These are phyloP conservation scores for Papilio helenus DNA, from an alignment of 1,140 invertebrate species.

Conservation along the genomic window DNA sequence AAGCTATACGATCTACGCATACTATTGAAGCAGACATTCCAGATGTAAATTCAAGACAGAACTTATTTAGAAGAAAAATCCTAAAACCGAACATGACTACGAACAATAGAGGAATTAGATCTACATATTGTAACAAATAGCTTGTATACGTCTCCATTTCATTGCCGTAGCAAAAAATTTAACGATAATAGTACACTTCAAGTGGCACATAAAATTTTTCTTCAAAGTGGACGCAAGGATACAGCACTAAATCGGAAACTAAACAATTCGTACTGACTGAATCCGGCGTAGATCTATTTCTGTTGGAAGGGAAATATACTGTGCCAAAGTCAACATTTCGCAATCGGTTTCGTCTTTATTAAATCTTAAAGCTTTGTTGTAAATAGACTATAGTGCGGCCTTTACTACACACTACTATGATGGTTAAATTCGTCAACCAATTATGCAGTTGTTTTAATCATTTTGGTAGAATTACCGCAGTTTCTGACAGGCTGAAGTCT, in stretches of 20 bases:
- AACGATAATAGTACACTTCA: conserved; percentile 21
- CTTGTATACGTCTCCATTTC: neutral
- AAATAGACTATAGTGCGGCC: neutral
- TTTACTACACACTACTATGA: neutral
- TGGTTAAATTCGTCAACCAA: neutral
- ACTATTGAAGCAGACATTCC: too few relatives aligned
- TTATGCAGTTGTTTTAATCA: neutral
- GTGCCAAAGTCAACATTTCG: conserved; percentile 55
- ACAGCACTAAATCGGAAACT: conserved; percentile 41
- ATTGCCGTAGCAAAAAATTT: neutral
- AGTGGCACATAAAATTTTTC: conserved; percentile 34
- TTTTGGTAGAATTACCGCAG: neutral
- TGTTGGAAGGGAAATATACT: conserved; percentile 49
- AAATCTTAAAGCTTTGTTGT: neutral
- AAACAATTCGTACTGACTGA: conserved; percentile 43
- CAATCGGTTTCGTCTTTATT: neutral
- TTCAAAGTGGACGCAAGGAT: conserved; percentile 38
- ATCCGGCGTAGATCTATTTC: conserved; percentile 51
- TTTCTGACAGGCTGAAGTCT: neutral
- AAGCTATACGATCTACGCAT: too few relatives aligned
- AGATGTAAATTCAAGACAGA: too few relatives aligned
- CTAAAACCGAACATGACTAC: neutral
- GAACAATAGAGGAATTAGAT: neutral
- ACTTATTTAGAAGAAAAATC: neutral
- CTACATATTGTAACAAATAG: neutral